Base-by-base conservation (phyloP, 2,888 invertebrate genomes). In the Piscicola geometra region DNA sequence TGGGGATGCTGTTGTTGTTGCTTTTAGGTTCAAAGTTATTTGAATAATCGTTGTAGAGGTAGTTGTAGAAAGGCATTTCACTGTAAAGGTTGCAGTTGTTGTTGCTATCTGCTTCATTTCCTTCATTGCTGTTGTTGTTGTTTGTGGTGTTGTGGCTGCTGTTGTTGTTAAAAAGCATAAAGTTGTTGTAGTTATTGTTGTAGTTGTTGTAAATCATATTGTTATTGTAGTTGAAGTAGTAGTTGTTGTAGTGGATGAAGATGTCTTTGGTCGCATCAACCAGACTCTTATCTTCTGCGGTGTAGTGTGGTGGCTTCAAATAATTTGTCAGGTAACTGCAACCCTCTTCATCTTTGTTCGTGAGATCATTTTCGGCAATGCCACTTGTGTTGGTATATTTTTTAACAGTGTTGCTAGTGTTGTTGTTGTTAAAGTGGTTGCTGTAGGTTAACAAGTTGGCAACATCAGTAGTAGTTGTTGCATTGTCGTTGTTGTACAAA, bases 101-200 rank as follows among this genome's bases (percentile, higher is more conserved):
- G 64, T 64, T 64, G 64, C 30, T 64, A 30, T 64, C 21, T 3
- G 5, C 21, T 3, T 28, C 21, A n/a, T 28, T 64, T 5, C 5
- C 21, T n/a, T 30, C 30, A 30, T 28, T 28, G 64, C 21, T 64
- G n/a, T 64, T 64, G 64, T 64, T 64, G 64, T n/a, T n/a, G 64
- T 30, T 64, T 5, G 3, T 64, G n/a, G 5, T 30, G n/a, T 64
- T 64, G 64, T 5, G 5, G 5, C 9, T 9, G 21, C 21, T 64
- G 5, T 64, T 64, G 25, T 64, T 30, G 64, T 64, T 64, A 9
- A 28, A 30, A 21, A 64, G n/a, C 25, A 30, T 64, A n/a, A 28
- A n/a, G 64, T 64, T 64, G 64, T 3, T 28, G 64, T 12, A 28
- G 3, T 21, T 3, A n/a, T 64, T 64, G 64, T 9, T 30, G 21